These are phyloP conservation scores for Nylanderia fulva DNA, from an alignment of 1,140 invertebrate species.

Conservation along the genomic window DNA sequence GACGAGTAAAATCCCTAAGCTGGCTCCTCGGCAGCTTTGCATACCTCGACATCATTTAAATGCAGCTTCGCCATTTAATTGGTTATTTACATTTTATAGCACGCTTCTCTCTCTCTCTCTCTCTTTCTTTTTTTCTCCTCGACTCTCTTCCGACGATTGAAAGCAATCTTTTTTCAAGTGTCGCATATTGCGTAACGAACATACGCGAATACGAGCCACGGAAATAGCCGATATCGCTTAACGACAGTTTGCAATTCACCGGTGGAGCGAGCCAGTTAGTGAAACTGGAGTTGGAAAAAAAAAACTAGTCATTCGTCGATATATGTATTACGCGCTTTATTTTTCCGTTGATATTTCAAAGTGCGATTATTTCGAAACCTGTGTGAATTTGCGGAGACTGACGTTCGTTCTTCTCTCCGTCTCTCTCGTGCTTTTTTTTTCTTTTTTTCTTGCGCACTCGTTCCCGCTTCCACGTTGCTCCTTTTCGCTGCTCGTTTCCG, in stretches of 20 bases:
- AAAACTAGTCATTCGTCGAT: conserved; percentile 49
- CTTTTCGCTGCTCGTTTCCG: conserved; percentile 44
- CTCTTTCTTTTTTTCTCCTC: too few species aligned
- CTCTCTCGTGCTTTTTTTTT: neutral
- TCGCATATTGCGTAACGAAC: conserved; percentile 9
- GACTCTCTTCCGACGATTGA: neutral
- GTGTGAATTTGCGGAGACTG: conserved; percentile 26
- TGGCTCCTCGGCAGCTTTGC: conserved; percentile 32
- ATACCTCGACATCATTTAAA: conserved; percentile 38
- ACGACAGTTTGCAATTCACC: conserved; percentile 42
- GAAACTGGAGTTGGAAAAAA: neutral
- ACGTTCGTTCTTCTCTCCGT: neutral
- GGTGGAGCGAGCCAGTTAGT: conserved; percentile 24
- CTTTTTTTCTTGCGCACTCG: conserved; percentile 2
- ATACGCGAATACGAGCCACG: conserved; percentile 17
- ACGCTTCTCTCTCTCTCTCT: too few species aligned
- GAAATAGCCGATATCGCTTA: conserved; percentile 26
- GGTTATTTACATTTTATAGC: conserved; percentile 53
- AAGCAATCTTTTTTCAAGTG: conserved; percentile 20
- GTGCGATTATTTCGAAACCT: conserved; percentile 17
- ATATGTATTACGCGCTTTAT: conserved; percentile 62
- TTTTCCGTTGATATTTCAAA: conserved; percentile 47
- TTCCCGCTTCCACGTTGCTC: neutral
- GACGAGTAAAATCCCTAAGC: conserved; percentile 51
- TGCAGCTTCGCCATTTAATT: conserved; percentile 49